Percentiles rank a stretch among this genome's conserved stretches.
Conservation (phyloP, 2,888 invertebrate species). For the Tachystola acroxantha region DNA sequence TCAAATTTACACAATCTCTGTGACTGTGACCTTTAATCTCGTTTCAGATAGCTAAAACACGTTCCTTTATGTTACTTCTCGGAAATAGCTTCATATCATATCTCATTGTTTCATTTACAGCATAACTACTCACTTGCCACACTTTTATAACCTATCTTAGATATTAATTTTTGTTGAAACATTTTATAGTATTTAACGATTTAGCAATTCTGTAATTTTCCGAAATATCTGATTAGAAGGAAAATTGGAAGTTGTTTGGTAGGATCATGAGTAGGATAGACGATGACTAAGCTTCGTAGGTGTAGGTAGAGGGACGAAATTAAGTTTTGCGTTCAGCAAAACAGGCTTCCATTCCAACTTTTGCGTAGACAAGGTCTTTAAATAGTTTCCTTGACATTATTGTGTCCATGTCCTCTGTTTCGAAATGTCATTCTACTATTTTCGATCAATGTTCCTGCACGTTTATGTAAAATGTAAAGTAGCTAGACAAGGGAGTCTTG, state of each 20-base stretch:
- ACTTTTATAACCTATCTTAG: constrained; percentile 10
- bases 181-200: no score
- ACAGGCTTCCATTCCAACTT: constrained; percentile 3
- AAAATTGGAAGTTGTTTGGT: no score
- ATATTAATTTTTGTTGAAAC: no score
- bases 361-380: not conserved
- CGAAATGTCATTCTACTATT: constrained; percentile 1
- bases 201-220: no score
- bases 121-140: constrained; percentile 26
- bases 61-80: constrained; percentile 63
- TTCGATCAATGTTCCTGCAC: not conserved
- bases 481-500: no score
- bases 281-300: no score
- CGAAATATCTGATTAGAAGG: no score
- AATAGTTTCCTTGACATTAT: constrained; percentile 6
- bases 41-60: constrained; percentile 61
- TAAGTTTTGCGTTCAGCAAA: no score
- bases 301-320: no score
- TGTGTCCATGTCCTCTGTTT: not conserved
- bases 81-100: constrained; percentile 46
- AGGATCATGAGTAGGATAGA: no score
- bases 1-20: constrained; percentile 67
- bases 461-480: not conserved
- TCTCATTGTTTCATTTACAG: constrained; percentile 36
- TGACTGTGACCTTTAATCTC: constrained; percentile 66